phyloP scores from a whole-genome alignment of 2,113 vertebrate species.

The Upupa epops region DNA sequence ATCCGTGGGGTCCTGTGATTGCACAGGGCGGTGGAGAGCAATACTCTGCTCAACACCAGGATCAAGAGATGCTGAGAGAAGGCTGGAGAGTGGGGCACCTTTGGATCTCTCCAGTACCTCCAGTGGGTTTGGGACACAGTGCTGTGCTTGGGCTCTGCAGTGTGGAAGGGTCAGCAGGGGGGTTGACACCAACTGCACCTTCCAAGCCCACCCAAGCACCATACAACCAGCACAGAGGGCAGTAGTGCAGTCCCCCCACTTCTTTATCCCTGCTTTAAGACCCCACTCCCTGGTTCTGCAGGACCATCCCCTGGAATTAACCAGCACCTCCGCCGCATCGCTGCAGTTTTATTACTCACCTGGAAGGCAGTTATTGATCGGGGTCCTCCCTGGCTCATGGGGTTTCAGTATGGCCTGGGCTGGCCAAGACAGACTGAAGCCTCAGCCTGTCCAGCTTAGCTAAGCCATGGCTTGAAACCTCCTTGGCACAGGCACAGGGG shows the following conservation, averaged over 20 bases:
- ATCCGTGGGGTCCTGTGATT: accelerated
- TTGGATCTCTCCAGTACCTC: background rate
- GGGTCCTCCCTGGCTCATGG: constrained; percentile 17
- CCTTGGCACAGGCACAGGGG: accelerated
- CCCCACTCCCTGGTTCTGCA: background rate
- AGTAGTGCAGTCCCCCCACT: background rate
- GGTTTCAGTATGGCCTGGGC: background rate
- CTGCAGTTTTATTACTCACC: constrained; percentile 40
- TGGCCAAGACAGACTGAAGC: background rate
- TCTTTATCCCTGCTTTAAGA: background rate
- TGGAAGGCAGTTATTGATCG: constrained; percentile 39
- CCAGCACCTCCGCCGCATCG: accelerated
- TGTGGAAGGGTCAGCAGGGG: background rate
- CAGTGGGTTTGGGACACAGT: background rate
- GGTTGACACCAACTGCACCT: background rate
- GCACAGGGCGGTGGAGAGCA: background rate
- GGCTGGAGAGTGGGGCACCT: background rate
- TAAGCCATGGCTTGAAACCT: background rate
- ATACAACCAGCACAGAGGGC: accelerated
- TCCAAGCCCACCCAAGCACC: background rate
- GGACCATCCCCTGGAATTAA: constrained; percentile 25
- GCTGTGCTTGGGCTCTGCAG: background rate
- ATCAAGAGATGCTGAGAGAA: background rate
- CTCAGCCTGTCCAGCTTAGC: background rate
- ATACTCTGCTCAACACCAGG: background rate